Evolutionary conservation across 2,113 vertebrate genomes (phyloP).

Genomic region (Papio anubis): DNA sequence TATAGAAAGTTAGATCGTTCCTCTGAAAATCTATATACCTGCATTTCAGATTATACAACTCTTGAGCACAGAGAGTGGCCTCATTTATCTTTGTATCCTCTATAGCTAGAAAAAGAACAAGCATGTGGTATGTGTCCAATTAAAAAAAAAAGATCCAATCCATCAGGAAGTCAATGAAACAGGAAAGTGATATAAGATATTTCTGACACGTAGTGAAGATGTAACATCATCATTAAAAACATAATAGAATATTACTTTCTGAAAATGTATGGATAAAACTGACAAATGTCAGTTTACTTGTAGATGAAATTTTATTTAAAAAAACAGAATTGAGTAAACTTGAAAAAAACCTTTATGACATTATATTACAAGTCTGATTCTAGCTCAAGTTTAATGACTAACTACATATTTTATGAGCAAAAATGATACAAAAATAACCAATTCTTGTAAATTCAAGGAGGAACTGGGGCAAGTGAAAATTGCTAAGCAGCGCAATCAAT

Average conservation of each 20-base stretch:
- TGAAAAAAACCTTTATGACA: background rate
- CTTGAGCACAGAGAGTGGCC: background rate
- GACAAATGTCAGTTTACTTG: background rate
- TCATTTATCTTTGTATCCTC: background rate
- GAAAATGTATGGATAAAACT: background rate
- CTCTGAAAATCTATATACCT: background rate
- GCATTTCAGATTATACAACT: background rate
- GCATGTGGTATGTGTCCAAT: background rate
- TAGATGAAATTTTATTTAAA: background rate
- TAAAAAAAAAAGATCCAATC: background rate
- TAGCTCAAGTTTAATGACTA: background rate
- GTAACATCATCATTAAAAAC: constrained; percentile 4
- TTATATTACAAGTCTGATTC: background rate
- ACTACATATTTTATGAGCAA: background rate
- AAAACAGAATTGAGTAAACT: background rate
- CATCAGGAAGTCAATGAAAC: background rate
- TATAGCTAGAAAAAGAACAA: background rate
- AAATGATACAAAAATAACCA: background rate
- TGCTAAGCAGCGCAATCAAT: background rate
- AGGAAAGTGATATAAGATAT: background rate
- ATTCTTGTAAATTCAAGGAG: background rate
- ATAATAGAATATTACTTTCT: background rate
- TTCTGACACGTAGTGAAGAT: background rate
- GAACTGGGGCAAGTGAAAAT: background rate
- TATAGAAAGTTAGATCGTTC: background rate